These are phyloP conservation scores for Acrobasis consociella DNA, from an alignment of 2,888 invertebrate genomes.

Conservation along the genomic window DNA sequence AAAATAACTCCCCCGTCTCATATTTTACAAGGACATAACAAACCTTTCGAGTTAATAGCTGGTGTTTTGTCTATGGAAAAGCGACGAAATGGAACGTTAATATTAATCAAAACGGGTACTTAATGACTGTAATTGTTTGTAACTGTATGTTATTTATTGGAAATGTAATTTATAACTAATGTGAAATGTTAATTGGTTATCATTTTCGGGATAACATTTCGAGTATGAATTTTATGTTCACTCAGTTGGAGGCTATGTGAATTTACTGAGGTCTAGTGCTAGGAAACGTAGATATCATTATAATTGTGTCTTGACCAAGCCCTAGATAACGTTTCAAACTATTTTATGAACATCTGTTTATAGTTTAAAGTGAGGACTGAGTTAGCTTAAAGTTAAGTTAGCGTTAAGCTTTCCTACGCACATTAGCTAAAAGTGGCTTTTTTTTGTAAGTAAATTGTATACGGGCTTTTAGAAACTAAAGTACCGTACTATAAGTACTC, in stretches of 20 bases:
- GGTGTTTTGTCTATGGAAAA: background rate
- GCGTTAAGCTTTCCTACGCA: too few species aligned
- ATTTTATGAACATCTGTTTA: too few species aligned
- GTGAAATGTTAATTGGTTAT: background rate
- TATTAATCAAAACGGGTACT: background rate
- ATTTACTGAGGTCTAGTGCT: too few species aligned
- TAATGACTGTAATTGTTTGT: slow-evolving; percentile 6
- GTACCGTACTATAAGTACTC: too few species aligned
- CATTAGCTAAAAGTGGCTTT: too few species aligned
- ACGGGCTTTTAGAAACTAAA: too few species aligned
- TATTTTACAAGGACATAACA: slow-evolving; percentile 2
- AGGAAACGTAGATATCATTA: too few species aligned
- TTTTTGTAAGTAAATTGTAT: too few species aligned
- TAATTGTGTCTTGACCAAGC: too few species aligned
- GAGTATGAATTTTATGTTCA: background rate
- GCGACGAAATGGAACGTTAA: background rate
- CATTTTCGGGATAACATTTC: background rate
- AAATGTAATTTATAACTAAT: background rate
- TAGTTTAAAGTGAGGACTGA: too few species aligned
- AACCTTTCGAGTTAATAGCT: slow-evolving; percentile 6
- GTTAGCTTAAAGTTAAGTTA: too few species aligned
- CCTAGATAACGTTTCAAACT: too few species aligned
- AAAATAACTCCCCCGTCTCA: background rate
- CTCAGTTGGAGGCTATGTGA: background rate
- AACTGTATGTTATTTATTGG: slow-evolving; percentile 8